Percentiles rank a stretch among this genome's conserved stretches.
Evolutionary conservation across 35 echinoderm and acorn worm species (phyloP).

Genomic region (Stichopus chloronotus): DNA sequence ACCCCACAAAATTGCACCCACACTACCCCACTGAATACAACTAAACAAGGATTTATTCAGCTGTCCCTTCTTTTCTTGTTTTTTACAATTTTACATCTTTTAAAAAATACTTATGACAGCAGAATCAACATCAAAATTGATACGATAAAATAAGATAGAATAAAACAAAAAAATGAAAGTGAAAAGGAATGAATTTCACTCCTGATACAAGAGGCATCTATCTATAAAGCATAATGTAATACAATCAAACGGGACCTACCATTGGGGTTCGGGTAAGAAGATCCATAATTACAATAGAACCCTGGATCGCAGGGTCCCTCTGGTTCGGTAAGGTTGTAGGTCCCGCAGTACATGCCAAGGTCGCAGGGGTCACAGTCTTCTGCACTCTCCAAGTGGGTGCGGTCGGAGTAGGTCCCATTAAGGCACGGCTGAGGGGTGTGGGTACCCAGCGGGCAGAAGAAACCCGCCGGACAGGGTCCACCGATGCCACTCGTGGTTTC

Average conservation of each 20-base stretch:
- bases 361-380: slow-evolving; percentile 83
- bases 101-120: too few relatives aligned
- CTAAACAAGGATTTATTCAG: too few relatives aligned
- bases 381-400: slow-evolving; percentile 32
- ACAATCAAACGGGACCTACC: slow-evolving; percentile 54
- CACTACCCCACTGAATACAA: too few relatives aligned
- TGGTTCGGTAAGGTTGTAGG: slow-evolving; percentile 81
- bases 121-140: too few relatives aligned
- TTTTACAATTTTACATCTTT: too few relatives aligned
- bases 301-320: slow-evolving; percentile 82
- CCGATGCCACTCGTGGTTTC: slow-evolving; percentile 90
- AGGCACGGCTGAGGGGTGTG: slow-evolving; percentile 72
- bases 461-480: slow-evolving; percentile 87
- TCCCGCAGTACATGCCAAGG: slow-evolving; percentile 81
- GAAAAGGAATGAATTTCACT: too few relatives aligned
- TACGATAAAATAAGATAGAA: too few relatives aligned
- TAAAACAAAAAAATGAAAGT: too few relatives aligned
- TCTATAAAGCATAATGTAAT: too few relatives aligned
- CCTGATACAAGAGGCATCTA: too few relatives aligned
- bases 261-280: slow-evolving; percentile 82
- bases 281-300: slow-evolving; percentile 85
- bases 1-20: too few relatives aligned
- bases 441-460: slow-evolving; percentile 81
- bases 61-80: too few relatives aligned
- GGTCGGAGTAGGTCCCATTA: slow-evolving; percentile 92